Percentiles rank a stretch among this genome's conserved stretches.
Conservation (phyloP, 2,113 vertebrate species). For the Callopanchax toddi region DNA sequence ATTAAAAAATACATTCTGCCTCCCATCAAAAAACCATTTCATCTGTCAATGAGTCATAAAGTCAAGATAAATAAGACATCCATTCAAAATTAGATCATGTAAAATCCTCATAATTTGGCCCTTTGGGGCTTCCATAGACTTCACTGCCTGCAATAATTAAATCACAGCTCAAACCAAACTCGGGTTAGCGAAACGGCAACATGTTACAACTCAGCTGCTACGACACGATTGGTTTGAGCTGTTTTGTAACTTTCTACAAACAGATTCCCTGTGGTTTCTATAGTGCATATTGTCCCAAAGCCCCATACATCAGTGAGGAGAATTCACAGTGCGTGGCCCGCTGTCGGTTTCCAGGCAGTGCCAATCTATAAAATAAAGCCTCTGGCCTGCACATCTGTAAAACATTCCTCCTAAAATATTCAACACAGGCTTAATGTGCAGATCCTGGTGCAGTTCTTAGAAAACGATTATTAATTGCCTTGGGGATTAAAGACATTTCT, state of each 20-base stretch:
- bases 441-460: conserved; percentile 43
- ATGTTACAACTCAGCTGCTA: no score
- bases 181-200: no score
- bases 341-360: conserved; percentile 27
- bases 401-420: conserved; percentile 58
- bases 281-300: no score
- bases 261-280: background rate
- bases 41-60: no score
- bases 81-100: no score
- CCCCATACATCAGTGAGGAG: conserved; percentile 1
- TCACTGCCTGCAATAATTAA: no score
- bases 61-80: no score
- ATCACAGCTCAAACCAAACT: no score
- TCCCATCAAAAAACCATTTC: no score
- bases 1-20: no score
- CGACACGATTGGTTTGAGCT: background rate
- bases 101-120: no score
- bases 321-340: conserved; percentile 11
- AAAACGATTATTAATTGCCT: conserved; percentile 65
- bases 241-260: background rate
- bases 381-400: conserved; percentile 42
- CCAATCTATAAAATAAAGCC: conserved; percentile 54
- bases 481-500: conserved; percentile 50
- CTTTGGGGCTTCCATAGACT: no score
- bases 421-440: conserved; percentile 39